phyloP scores from a whole-genome alignment of 1,140 invertebrate species.

The Babylonia areolata region DNA sequence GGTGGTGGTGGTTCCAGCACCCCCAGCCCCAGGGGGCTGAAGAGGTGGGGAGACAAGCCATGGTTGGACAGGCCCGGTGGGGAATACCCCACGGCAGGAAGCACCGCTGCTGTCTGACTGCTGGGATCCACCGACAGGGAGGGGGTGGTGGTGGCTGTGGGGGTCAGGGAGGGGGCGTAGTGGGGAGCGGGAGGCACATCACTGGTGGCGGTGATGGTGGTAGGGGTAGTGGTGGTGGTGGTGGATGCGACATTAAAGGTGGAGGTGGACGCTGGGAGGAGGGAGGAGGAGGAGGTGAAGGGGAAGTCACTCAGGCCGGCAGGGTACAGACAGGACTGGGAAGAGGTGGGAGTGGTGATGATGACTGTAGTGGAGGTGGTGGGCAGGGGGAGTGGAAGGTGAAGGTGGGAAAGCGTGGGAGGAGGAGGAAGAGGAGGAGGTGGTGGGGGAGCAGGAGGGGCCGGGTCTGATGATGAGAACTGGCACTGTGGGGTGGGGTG shows the following conservation, averaged over 20 bases:
- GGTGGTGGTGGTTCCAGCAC: not conserved
- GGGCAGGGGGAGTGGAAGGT: too few relatives aligned
- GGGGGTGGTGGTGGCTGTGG: too few relatives aligned
- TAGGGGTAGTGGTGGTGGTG: not conserved
- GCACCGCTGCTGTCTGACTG: slow-evolving; percentile 15
- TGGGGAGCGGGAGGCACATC: too few relatives aligned
- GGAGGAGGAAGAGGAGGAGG: too few relatives aligned
- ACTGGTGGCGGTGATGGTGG: not conserved
- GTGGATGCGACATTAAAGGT: not conserved
- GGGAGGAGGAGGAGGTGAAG: not conserved
- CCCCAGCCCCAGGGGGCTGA: not conserved
- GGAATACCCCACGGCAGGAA: slow-evolving; percentile 19
- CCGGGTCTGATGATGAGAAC: too few relatives aligned
- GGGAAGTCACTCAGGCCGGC: too few relatives aligned
- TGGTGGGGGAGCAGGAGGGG: too few relatives aligned
- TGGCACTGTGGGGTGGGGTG: not conserved
- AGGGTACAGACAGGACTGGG: too few relatives aligned
- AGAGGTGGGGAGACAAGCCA: slow-evolving; percentile 24
- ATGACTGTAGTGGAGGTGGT: too few relatives aligned
- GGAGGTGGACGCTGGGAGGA: not conserved
- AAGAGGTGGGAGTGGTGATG: too few relatives aligned
- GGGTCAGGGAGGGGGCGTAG: not conserved
- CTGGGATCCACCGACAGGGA: not conserved
- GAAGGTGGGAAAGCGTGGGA: too few relatives aligned
- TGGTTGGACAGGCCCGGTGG: slow-evolving; percentile 32